Conservation (phyloP, 2,113 vertebrate genomes). For the Calcarius ornatus region DNA sequence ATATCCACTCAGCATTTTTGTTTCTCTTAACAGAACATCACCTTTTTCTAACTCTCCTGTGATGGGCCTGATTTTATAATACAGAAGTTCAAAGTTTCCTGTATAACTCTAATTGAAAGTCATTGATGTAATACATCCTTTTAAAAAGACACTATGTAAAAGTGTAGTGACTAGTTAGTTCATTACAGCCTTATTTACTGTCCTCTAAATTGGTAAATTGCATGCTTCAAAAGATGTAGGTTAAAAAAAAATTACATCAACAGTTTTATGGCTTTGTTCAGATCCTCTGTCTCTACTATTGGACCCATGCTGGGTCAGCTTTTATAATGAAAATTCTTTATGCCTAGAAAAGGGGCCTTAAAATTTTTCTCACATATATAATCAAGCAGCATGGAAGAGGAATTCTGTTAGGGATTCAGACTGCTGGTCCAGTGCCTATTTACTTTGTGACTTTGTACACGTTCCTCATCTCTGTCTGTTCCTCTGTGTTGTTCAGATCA, state of each 20-base stretch:
- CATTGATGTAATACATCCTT: neutral
- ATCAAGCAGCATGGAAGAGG: neutral
- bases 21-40: neutral
- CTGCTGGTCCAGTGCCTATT: neutral
- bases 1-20: neutral
- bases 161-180: neutral
- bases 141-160: neutral
- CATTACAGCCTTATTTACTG: neutral
- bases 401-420: neutral
- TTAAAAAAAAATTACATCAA: neutral
- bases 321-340: neutral
- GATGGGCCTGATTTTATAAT: neutral
- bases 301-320: neutral
- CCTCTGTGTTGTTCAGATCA: neutral
- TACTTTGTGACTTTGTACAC: neutral
- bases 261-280: neutral
- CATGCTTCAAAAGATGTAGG: neutral
- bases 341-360: neutral
- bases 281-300: neutral
- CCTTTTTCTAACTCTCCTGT: neutral
- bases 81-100: neutral
- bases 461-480: neutral
- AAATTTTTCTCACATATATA: neutral
- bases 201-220: neutral
- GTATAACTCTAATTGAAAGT: neutral